Evolutionary conservation across 2,888 invertebrate species (phyloP), one percentile per base, ranked within the genome.

Genomic region (Electrophaes corylata): DNA sequence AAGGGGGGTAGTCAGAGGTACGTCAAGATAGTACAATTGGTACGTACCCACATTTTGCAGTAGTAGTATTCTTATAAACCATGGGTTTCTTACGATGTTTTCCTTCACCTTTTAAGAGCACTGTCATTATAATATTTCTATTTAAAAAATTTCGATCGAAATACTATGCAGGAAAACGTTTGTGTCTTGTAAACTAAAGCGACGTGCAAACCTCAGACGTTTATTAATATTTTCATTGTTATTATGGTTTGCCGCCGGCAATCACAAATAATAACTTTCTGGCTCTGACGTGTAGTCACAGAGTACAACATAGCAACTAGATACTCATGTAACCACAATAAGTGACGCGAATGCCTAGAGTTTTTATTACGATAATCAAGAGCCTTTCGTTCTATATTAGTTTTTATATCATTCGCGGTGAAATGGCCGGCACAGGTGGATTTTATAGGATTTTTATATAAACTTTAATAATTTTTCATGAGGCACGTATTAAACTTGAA

Each of bases 351-450:
- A 62, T 54, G 56, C 57, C 46, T 46, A 52, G 59, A 69, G 65
- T 68, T 72, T 72, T 72, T 72, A 72, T 70, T 65, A 62, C 64
- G 55, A 60, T 67, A 64, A 66, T 67, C 66, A 64, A 57, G 49
- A 58, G 51, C 67, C 55, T 65, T 58, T 66, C 66, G 62, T 67
- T 67, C 63, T 67, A 62, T 64, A 64, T 62, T 65, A 55, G 51
- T 59, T 60, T 66, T 66, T 58, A 60, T 62, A 55, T 64, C 61
- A 54, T 56, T 63, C 65, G 62, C 51, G 60, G 57, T 61, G 61
- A 61, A 57, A 61, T 62, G 49, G 54, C 47, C 54, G 56, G 52
- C 57, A 55, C 63, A 61, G 60, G 62, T 60, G 62, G 46, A 19
- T 43, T 47, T 43, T 47, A 31, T 51, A 14, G 18, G 33, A 40